Percentiles rank a stretch among this genome's conserved stretches.
Evolutionary conservation across 1,140 invertebrate species (phyloP).

Genomic region (Macrobrachium nipponense): DNA sequence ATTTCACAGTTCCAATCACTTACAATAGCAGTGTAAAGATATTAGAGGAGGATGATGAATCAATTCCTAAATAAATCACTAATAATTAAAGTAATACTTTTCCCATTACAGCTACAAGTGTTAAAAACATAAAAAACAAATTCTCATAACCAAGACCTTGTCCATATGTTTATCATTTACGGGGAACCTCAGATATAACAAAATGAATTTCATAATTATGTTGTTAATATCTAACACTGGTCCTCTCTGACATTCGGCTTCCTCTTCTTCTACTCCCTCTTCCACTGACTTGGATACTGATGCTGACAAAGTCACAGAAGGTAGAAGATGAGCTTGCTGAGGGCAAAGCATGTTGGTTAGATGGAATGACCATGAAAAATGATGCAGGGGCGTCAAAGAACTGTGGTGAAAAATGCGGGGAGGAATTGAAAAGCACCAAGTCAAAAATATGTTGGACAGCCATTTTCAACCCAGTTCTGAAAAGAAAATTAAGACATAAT

Average conservation of each 20-base stretch:
- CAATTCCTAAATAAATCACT: too few relatives aligned
- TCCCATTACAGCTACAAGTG: too few relatives aligned
- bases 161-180: too few relatives aligned
- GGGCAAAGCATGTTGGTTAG: conserved; percentile 24
- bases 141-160: too few relatives aligned
- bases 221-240: too few relatives aligned
- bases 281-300: neutral
- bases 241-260: neutral
- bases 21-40: too few relatives aligned
- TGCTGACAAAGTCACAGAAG: neutral
- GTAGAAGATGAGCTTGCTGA: neutral
- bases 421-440: conserved; percentile 47
- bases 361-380: conserved; percentile 38
- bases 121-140: too few relatives aligned
- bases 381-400: conserved; percentile 33
- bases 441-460: conserved; percentile 29
- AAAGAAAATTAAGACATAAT: neutral
- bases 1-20: too few relatives aligned
- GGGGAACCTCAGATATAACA: too few relatives aligned
- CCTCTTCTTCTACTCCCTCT: conserved; percentile 3
- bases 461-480: conserved; percentile 45
- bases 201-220: too few relatives aligned
- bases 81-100: too few relatives aligned
- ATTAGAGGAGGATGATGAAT: too few relatives aligned
- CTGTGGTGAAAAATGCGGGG: conserved; percentile 36